Base-by-base conservation (phyloP, 2,113 vertebrate species). In the Erythrolamprus reginae region DNA sequence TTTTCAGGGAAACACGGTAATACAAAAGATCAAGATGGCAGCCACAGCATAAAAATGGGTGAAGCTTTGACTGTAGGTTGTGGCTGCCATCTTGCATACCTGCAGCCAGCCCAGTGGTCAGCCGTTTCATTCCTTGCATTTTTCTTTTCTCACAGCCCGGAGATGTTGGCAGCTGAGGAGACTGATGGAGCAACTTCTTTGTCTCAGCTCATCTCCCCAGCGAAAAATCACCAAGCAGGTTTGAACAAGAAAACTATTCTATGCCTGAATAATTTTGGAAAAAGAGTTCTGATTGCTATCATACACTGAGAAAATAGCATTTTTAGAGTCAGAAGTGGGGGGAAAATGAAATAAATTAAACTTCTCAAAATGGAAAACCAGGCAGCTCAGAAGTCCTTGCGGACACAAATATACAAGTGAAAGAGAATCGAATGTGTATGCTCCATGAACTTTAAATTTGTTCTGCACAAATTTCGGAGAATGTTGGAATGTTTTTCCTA, bases 161-260 rank as follows among this genome's bases (percentile, higher is more conserved):
- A 93, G 47, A 89, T 94, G 93, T 92, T 93, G 92, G 93, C 89
- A 84, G 26, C 23, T 95, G 92, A 95, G 95, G 50, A 87, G 94
- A 91, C 82, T 96, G 94, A 94, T 95, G 51, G 93, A 91, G 88
- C 95, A 91, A 85, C 28, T 96, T 26, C 89, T 96, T 58, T 95
- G 95, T 55, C 91, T 90, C 24, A 93, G 92, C 93, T 61, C 0
- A 33, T 89, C 92, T 1, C 90, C 45, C 13, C 93, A 93, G 86
- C 82, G 21, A 83, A 91, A 96, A 77, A 88, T 2, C 24, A 5
- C 77, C 0, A 0, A 45, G 58, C 95, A 96, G 96, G 96, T 96
- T 53, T 96, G 95, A 24, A 86, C 83, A 52, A 42, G 47, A 50
- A 65, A 48, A 8, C 47, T 52, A 50, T 52, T 5, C 4, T 70